A percentile compares a stretch with the other conserved stretches of the same genome.
Evolutionary conservation across 2,888 invertebrate species (phyloP).

Genomic region (Bibio marci): DNA sequence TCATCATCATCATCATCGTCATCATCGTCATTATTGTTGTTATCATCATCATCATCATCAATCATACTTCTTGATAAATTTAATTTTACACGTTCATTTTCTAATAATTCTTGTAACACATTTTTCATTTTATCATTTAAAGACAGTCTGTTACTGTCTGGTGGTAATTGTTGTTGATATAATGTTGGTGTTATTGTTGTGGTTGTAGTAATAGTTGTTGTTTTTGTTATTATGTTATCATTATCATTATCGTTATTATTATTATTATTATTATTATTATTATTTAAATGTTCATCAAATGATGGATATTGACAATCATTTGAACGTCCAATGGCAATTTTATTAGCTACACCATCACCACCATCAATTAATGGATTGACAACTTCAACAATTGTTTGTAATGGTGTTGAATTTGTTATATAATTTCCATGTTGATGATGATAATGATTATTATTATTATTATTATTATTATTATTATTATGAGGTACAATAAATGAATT

Average conservation of each 20-base stretch:
- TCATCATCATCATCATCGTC: slow-evolving; percentile 9
- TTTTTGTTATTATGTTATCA: slow-evolving; percentile 6
- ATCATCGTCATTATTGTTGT: slow-evolving; percentile 7
- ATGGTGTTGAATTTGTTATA: slow-evolving; percentile 3
- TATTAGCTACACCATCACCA: slow-evolving; percentile 26
- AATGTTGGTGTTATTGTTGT: slow-evolving; percentile 9
- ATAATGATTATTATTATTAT: slow-evolving; percentile 1
- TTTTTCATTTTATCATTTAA: slow-evolving; percentile 32
- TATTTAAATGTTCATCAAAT: slow-evolving; percentile 12
- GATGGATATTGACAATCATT: slow-evolving; percentile 18
- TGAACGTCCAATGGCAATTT: slow-evolving; percentile 25
- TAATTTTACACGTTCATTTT: slow-evolving; percentile 29
- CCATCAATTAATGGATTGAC: slow-evolving; percentile 23
- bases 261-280: slow-evolving; percentile 1
- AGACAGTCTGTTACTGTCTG: slow-evolving; percentile 18
- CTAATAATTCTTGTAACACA: slow-evolving; percentile 28
- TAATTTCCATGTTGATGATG: neutral
- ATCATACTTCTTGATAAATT: slow-evolving; percentile 29
- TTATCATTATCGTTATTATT: slow-evolving; percentile 11
- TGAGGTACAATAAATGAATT: neutral
- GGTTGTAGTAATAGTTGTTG: slow-evolving; percentile 6
- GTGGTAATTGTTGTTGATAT: slow-evolving; percentile 9
- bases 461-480: neutral
- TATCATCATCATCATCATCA: slow-evolving; percentile 14
- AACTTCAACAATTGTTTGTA: slow-evolving; percentile 28